Base-by-base conservation (phyloP, 2,888 invertebrate species). In the Chymomyza fuscimana region DNA sequence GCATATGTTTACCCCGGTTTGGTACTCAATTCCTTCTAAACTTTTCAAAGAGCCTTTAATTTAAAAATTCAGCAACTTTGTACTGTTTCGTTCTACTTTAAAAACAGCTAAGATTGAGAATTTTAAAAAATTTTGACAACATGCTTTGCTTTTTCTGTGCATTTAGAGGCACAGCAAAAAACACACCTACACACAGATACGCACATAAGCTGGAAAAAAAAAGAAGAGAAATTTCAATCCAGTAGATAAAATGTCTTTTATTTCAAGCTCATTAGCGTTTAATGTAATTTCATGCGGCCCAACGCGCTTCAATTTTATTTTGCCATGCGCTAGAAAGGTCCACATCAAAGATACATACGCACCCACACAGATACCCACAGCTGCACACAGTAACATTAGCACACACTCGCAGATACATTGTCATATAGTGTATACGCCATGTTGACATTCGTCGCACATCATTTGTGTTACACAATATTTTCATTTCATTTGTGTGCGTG, bases 251-350 rank as follows among this genome's bases (percentile, higher is more conserved):
- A 19, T 54, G 16, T 86, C 88, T 78, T 83, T 87, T 76, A 87
- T 83, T 83, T 83, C 82, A 74, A 83, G 88, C 86, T 83, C 82
- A 83, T 83, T 83, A 83, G 82, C 76, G 86, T 83, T 83, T 83
- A 83, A 83, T 83, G 88, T 82, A 87, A 83, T 83, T 83, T 87
- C 86, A 83, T 86, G 82, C 86, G 86, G 79, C 84, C 81, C 84
- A 83, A 83, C 86, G 82, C 88, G 72, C 69, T 61, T 72, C 72
- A 83, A 86, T 86, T 82, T 75, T 72, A 12, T 46, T 32, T 32
- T 69, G 83, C 78, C 83, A 84, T 87, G 85, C 81, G 83, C 78
- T 78, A 75, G 69, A 76, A 65, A 61, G 50, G n/a, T 56, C 52
- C 65, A 54, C 15, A 51, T 16, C 10, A 46, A 51, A 63, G 52